Conservation (phyloP, 2,797 vertebrate genomes). For the Eleutherodactylus coqui region DNA sequence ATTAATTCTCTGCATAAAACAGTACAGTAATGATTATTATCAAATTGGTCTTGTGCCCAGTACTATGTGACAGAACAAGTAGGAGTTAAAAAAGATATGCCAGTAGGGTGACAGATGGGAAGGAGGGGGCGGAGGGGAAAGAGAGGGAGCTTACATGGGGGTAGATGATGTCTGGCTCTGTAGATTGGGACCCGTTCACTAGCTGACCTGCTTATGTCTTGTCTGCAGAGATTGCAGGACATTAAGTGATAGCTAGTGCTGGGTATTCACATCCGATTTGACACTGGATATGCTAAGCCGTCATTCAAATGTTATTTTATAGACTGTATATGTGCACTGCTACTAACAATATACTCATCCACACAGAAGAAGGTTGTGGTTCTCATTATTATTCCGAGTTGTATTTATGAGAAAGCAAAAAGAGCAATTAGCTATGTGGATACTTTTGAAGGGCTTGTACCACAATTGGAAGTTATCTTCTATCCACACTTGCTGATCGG, state of each 20-base stretch:
- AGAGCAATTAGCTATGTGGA: not conserved
- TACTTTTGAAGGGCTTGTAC: too few species aligned
- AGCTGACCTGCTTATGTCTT: conserved; percentile 51
- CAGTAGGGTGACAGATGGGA: conserved; percentile 57
- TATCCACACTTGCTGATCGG: too few species aligned
- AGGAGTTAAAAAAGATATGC: conserved; percentile 44
- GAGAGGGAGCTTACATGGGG: conserved; percentile 24
- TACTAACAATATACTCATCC: not conserved
- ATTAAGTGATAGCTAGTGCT: not conserved
- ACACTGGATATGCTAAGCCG: not conserved
- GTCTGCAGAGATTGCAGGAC: conserved; percentile 32
- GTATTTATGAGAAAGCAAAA: not conserved
- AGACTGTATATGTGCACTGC: not conserved
- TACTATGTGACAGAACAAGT: conserved; percentile 32
- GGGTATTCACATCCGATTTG: not conserved
- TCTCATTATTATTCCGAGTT: not conserved
- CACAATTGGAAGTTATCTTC: too few species aligned
- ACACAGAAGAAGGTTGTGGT: not conserved
- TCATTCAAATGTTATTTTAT: not conserved
- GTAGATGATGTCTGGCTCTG: conserved; percentile 45
- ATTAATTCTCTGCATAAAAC: not conserved
- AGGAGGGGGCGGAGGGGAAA: conserved; percentile 15
- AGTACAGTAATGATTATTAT: not conserved
- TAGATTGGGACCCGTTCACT: conserved; percentile 17
- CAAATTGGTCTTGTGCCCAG: not conserved